Percentiles rank a stretch among this genome's conserved stretches.
These are phyloP conservation scores for Spodoptera picta DNA, from an alignment of 2,888 invertebrate genomes.

Conservation along the genomic window DNA sequence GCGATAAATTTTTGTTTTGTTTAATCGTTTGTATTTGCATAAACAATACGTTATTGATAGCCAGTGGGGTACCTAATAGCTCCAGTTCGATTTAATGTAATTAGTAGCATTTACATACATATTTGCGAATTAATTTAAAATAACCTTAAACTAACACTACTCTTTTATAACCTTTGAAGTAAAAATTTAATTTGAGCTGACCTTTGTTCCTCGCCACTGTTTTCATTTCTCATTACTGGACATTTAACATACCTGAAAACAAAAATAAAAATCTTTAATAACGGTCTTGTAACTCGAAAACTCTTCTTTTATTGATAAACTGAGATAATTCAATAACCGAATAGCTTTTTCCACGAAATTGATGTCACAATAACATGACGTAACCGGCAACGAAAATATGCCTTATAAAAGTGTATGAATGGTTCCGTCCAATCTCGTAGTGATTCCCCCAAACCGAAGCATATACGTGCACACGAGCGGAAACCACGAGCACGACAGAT, in stretches of 20 bases:
- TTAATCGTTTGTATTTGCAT: constrained; percentile 1
- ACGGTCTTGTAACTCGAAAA: not conserved
- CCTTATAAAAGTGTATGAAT: constrained; percentile 41
- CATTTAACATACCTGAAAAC: constrained; percentile 37
- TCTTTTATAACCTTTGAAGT: too few relatives aligned
- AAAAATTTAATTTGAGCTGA: too few relatives aligned
- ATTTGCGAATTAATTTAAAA: too few relatives aligned
- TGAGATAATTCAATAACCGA: not conserved
- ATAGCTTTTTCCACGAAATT: constrained; percentile 3
- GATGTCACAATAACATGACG: constrained; percentile 10
- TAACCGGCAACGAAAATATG: constrained; percentile 29
- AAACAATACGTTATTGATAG: constrained; percentile 13
- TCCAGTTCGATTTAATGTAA: not conserved
- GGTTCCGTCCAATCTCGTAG: constrained; percentile 7
- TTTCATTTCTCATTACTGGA: not conserved
- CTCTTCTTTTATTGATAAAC: not conserved
- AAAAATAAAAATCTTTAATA: constrained; percentile 5
- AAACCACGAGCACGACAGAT: constrained; percentile 38
- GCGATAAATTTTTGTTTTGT: constrained; percentile 42
- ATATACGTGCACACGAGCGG: constrained; percentile 50
- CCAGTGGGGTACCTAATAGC: constrained; percentile 8
- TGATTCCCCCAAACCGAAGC: constrained; percentile 9
- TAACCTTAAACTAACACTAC: too few relatives aligned
- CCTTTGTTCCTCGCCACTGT: too few relatives aligned
- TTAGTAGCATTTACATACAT: not conserved